A percentile compares a stretch with the other conserved stretches of the same genome.
These are phyloP conservation scores for Drosophila ochracea DNA, from an alignment of 2,888 invertebrate genomes.

Conservation along the genomic window DNA sequence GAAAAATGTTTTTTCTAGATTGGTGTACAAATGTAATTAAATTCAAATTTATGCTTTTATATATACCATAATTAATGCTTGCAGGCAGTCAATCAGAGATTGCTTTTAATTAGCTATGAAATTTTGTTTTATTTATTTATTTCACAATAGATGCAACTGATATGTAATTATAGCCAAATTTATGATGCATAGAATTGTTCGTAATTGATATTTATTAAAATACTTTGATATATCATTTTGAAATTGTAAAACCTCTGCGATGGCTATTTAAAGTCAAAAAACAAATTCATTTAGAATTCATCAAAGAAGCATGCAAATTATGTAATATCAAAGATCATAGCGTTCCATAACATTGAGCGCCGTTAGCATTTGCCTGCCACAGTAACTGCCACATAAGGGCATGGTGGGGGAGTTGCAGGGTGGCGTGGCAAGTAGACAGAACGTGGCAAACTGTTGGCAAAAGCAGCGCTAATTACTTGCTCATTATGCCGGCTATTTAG, in stretches of 20 bases:
- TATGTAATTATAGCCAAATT: not conserved
- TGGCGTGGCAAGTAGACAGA: conserved; percentile 22
- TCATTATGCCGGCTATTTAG: conserved; percentile 82
- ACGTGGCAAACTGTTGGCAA: conserved; percentile 61
- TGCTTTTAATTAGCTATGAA: conserved; percentile 2
- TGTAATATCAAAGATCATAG: conserved; percentile 35
- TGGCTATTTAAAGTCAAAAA: not conserved
- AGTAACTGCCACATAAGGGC: conserved; percentile 21
- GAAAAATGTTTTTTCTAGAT: not conserved
- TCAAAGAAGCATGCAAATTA: conserved; percentile 38
- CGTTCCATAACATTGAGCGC: conserved; percentile 10
- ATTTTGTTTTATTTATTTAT: not conserved
- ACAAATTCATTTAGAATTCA: conserved; percentile 1
- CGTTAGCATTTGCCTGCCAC: conserved; percentile 22
- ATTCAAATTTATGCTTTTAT: conserved; percentile 1
- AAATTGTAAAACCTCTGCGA: not conserved
- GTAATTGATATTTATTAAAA: conserved; percentile 20
- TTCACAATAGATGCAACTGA: not conserved
- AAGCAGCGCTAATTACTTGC: conserved; percentile 81
- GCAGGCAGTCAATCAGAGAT: conserved; percentile 1
- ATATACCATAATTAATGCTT: conserved; percentile 1
- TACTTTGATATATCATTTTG: conserved; percentile 1
- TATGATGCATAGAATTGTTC: not conserved
- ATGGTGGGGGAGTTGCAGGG: not conserved
- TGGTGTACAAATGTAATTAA: conserved; percentile 25